These are phyloP conservation scores for Polypedilum pembai DNA, from an alignment of 1,140 invertebrate species.

Conservation along the genomic window DNA sequence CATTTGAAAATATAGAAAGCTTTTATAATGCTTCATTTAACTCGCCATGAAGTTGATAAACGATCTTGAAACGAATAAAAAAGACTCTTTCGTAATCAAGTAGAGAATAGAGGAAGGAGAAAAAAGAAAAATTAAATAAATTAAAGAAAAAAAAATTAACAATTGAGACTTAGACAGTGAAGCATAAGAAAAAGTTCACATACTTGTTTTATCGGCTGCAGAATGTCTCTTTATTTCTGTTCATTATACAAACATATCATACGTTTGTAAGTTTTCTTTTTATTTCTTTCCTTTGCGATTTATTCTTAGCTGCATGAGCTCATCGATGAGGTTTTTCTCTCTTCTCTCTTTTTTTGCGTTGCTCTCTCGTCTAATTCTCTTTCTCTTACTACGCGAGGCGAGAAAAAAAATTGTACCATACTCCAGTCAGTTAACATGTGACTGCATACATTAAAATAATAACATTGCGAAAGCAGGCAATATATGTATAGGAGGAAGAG, in stretches of 20 bases:
- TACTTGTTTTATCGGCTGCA: neutral
- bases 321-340: neutral
- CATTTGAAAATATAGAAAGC: neutral
- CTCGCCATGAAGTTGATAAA: too few species aligned
- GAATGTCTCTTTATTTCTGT: neutral
- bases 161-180: neutral
- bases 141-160: neutral
- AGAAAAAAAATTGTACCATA: neutral
- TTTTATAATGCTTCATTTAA: too few species aligned
- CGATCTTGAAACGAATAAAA: too few species aligned
- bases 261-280: neutral
- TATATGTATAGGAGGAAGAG: neutral
- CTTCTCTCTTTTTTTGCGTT: neutral
- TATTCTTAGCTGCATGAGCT: conserved; percentile 27
- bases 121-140: neutral
- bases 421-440: neutral
- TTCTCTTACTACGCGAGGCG: neutral
- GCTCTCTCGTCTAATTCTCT: neutral
- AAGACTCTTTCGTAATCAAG: too few species aligned
- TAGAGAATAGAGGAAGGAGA: neutral
- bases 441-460: conserved; percentile 13
- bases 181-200: neutral
- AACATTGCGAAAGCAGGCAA: neutral
- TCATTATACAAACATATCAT: neutral
- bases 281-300: neutral